phyloP scores from a whole-genome alignment of 1,140 invertebrate species.

The Dendroctonus ponderosae region DNA sequence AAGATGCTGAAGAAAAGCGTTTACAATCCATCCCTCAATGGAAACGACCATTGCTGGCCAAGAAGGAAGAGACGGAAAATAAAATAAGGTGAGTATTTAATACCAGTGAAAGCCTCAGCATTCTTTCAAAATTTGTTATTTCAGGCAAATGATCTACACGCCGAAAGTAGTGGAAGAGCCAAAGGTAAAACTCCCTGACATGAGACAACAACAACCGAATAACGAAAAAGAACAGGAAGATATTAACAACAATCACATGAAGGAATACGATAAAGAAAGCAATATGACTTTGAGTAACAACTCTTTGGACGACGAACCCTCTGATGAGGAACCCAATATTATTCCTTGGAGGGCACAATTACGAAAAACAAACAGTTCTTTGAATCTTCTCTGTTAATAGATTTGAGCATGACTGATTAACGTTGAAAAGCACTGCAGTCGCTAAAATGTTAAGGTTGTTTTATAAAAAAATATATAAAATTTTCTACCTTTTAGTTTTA shows the following conservation, averaged over 20 bases:
- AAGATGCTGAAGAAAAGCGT: constrained; percentile 81
- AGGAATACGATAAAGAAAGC: constrained; percentile 50
- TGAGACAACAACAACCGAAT: constrained; percentile 39
- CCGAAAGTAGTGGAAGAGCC: constrained; percentile 63
- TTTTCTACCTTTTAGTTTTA: too few relatives aligned
- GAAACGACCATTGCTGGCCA: constrained; percentile 84
- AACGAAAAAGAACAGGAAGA: constrained; percentile 38
- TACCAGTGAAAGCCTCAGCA: neutral
- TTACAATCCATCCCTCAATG: constrained; percentile 86
- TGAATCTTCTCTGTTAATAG: constrained; percentile 67
- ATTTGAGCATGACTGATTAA: neutral
- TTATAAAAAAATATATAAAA: too few relatives aligned
- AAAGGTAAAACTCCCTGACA: constrained; percentile 48
- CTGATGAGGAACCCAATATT: constrained; percentile 65
- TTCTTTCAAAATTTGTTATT: neutral
- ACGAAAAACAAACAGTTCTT: constrained; percentile 82
- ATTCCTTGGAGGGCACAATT: constrained; percentile 86
- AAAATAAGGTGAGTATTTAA: constrained; percentile 60
- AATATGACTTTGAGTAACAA: constrained; percentile 45
- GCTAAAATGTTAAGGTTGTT: too few relatives aligned
- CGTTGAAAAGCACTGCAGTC: neutral
- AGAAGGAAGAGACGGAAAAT: constrained; percentile 73
- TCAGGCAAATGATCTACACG: constrained; percentile 63
- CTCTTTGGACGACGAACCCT: constrained; percentile 46
- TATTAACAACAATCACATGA: constrained; percentile 42